Base-by-base conservation (phyloP, 2,888 invertebrate species). In the Eledona agricola region DNA sequence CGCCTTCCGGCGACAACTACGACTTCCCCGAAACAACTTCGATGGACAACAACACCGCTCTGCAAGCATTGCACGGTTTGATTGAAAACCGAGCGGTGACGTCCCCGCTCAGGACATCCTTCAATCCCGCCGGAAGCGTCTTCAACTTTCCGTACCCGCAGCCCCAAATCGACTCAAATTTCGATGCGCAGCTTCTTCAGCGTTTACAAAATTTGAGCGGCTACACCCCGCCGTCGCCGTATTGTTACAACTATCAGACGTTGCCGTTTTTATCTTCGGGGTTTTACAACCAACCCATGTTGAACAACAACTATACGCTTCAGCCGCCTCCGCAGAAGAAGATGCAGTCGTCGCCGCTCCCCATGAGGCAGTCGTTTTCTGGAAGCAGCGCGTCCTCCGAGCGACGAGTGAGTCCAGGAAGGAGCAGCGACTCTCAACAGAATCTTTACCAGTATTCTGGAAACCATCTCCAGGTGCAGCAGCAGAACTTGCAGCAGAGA, bases 101-200 rank as follows among this genome's bases (percentile, higher is more conserved):
- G 3, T 63, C 76, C 4, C 76, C 77, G 0, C 63, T 75, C 29
- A 61, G 74, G 31, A 67, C 64, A 9, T 60, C 67, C 0, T 72
- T 70, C 57, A 73, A 70, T 43, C 68, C 72, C 3, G 45, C 60
- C 2, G 69, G 70, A 5, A 60, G 57, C 5, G 59, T 72, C 1
- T 74, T 74, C 52, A 75, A 71, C 56, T 76, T 71, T 52, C 54
- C 66, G 5, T 72, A 72, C 59, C 60, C 64, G 3, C 68, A 64
- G 4, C 47, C 66, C 1, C 56, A 60, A 35, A 59, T 64, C 4
- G 68, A 71, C 17, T 53, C 66, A 9, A 57, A 66, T 2, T 63
- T 69, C 11, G 81, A 81, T 62, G 69, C 76, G 3, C 82, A 81
- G 58, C 71, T 82, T 4, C 64, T 81, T 28, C 81, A 81, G 61